Percentiles rank a stretch among this genome's conserved stretches.
Conservation (phyloP, 2,888 invertebrate genomes). For the Andrena haemorrhoa region DNA sequence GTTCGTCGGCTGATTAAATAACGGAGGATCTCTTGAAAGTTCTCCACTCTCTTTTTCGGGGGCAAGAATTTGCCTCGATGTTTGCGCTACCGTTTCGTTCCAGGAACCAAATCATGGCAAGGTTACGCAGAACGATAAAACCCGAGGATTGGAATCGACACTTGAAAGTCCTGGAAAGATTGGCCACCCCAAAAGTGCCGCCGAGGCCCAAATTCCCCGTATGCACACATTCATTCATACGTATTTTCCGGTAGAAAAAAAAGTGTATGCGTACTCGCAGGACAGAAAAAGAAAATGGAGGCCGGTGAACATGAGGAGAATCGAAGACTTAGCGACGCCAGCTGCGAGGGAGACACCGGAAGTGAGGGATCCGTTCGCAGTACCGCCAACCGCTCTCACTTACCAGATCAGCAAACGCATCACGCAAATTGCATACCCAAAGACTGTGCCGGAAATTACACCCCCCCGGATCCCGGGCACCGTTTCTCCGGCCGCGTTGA, state of each 20-base stretch:
- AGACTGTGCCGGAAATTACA: conserved; percentile 17
- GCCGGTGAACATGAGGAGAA: conserved; percentile 54
- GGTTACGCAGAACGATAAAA: conserved; percentile 64
- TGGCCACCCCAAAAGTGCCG: conserved; percentile 72
- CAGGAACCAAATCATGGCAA: conserved; percentile 69
- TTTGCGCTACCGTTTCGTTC: background rate
- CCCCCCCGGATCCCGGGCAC: conserved; percentile 65
- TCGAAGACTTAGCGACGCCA: conserved; percentile 69
- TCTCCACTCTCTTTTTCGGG: too few relatives aligned
- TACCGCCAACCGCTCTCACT: conserved; percentile 70
- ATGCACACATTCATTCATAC: conserved; percentile 6
- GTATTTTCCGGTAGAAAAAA: background rate
- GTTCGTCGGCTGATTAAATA: background rate
- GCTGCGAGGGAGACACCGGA: conserved; percentile 30
- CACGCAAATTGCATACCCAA: conserved; percentile 58
- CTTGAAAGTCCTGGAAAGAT: conserved; percentile 64
- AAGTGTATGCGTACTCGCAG: conserved; percentile 19
- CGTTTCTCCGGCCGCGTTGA: conserved; percentile 70
- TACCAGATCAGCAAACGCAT: conserved; percentile 70
- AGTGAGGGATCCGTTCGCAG: conserved; percentile 67
- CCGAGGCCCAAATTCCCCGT: conserved; percentile 64
- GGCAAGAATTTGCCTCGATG: too few relatives aligned
- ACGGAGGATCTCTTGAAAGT: background rate
- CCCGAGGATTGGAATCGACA: conserved; percentile 77
- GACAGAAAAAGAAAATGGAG: conserved; percentile 58